Evolutionary conservation across 1,140 invertebrate species (phyloP).

Genomic region (Sarcophaga bullata): DNA sequence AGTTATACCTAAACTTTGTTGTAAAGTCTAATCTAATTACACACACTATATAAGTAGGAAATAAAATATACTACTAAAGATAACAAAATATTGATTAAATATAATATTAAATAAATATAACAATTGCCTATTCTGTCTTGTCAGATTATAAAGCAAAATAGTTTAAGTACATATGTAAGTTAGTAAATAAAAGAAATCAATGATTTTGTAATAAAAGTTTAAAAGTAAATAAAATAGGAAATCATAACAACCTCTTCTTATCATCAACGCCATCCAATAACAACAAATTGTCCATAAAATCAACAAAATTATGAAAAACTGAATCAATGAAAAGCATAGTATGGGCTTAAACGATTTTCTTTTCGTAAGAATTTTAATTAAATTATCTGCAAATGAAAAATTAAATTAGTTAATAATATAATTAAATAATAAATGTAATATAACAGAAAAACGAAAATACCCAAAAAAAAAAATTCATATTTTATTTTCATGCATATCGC

Average conservation of each 20-base stretch:
- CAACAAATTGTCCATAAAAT: constrained; percentile 31
- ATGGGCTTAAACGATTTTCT: neutral
- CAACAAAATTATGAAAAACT: constrained; percentile 13
- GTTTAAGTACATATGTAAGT: too few relatives aligned
- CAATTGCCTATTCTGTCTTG: too few relatives aligned
- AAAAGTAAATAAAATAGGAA: neutral
- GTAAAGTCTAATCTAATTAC: too few relatives aligned
- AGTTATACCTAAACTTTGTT: too few relatives aligned
- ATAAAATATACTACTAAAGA: too few relatives aligned
- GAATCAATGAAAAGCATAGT: constrained; percentile 32
- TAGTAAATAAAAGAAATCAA: neutral
- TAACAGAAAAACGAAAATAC: neutral
- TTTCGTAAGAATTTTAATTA: neutral
- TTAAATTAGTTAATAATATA: constrained; percentile 7
- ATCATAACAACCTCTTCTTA: neutral
- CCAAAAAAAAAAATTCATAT: neutral
- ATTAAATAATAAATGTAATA: neutral
- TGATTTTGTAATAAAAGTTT: neutral
- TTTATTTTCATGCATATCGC: neutral
- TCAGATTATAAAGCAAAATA: too few relatives aligned
- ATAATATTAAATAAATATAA: too few relatives aligned
- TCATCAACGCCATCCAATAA: constrained; percentile 2
- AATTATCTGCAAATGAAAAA: constrained; percentile 32
- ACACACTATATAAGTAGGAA: too few relatives aligned
- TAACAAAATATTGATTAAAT: too few relatives aligned